Evolutionary conservation across 2,888 invertebrate genomes (phyloP), one percentile per base, ranked within the genome.

Genomic region (Himalopsyche kuldschensis): DNA sequence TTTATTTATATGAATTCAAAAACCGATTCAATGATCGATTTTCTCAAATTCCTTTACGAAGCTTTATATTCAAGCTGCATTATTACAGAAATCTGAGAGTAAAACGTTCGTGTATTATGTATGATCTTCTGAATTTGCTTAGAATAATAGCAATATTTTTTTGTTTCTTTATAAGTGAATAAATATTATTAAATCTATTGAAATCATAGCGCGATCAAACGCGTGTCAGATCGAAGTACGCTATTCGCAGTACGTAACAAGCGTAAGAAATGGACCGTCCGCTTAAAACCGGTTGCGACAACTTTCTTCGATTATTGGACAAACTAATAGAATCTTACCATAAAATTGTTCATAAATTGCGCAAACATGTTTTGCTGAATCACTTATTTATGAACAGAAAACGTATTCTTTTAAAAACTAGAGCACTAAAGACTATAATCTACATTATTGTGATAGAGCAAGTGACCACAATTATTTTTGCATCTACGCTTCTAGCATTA

Each of bases 251-350:
- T 55, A 55, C 20, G 55, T 55, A 55, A 55, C 55, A 55, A 55
- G 55, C 55, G 55, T 55, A 55, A 55, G 55, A 55, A 55, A 55
- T 55, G 55, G 55, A 55, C 55, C 20, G 20, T n/a, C 24, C 55
- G 55, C 4, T 55, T 24, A 55, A 20, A 80, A 85, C 84, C 81
- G 85, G 85, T 84, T 81, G 69, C 80, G 80, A 82, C 85, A 84
- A 85, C 84, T 85, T 85, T 85, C 85, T 85, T 85, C 84, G 84
- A 82, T 82, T 84, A 83, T 85, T 81, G 55, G 82, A 82, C 80
- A 47, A 83, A 80, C 83, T 83, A 85, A 85, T 85, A 85, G 85
- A 85, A 75, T 79, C 83, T 81, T 76, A 80, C 41, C 80, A 80
- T 78, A 41, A 80, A 83, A 83, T 79, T 80, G 83, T 82, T 80